Evolutionary conservation across 2,113 vertebrate species (phyloP).

Genomic region (Felis chaus): DNA sequence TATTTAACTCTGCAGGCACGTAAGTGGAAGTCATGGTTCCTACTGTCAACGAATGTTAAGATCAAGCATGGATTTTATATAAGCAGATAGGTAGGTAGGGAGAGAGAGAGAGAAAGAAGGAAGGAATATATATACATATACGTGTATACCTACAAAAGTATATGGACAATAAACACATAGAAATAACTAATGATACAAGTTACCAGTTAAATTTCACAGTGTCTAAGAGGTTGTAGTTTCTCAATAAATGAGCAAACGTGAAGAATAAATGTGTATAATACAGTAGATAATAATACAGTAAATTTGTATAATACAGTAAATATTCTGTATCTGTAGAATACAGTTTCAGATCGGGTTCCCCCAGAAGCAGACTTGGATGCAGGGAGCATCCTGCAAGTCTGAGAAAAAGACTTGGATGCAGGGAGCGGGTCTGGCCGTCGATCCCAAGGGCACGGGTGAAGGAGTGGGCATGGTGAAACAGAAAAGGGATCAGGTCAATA

Average conservation of each 20-base stretch:
- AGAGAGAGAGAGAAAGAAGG: too few species aligned
- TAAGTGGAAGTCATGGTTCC: neutral
- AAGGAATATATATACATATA: neutral
- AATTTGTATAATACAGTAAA: neutral
- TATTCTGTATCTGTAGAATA: too few species aligned
- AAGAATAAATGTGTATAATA: neutral
- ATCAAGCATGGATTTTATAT: neutral
- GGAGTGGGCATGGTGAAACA: neutral
- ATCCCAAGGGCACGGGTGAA: neutral
- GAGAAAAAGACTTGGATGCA: neutral
- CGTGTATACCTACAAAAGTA: neutral
- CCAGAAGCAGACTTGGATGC: neutral
- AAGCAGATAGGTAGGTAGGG: neutral
- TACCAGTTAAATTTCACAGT: neutral
- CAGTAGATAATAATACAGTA: neutral
- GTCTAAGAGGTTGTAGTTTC: neutral
- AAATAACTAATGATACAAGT: neutral
- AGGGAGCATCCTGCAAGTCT: too few species aligned
- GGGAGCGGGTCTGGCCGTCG: neutral
- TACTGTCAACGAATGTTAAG: neutral
- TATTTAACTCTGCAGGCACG: neutral
- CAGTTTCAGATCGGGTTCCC: neutral
- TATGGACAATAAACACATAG: neutral
- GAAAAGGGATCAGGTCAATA: neutral
- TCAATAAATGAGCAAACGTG: neutral